Evolutionary conservation across 1,140 invertebrate genomes (phyloP), one percentile per base, ranked within the genome.

Genomic region (Sycophila sp.): DNA sequence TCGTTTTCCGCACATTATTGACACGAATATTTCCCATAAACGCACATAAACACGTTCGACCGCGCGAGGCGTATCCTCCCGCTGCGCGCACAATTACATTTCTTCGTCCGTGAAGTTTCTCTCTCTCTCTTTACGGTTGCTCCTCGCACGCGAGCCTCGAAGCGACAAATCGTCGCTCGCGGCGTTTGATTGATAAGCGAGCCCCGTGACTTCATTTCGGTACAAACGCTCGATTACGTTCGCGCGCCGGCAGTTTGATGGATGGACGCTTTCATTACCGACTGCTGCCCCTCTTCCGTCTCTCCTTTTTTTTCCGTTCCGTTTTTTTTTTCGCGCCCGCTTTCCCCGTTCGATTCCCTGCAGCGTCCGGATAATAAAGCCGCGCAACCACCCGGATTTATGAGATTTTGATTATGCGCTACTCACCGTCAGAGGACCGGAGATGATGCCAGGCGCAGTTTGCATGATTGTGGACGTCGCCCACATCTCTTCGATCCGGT

Each of bases 231-330:
- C 51, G 47, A 66, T 42, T 55, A 53, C 63, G 34, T 15, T 19
- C 11, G 45, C 32, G 60, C n/a, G 8, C 6, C 60, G 32, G 10
- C 5, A 28, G 45, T 53, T 55, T 66, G 63, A 66, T 66, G 49
- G 51, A 66, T 66, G 63, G 34, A 36, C 49, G 63, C 51, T 66
- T 66, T 53, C 63, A 55, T 66, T 66, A 66, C 63, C 32, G 32
- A 65, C 40, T 63, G 62, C 62, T 63, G 59, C 38, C n/a, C 7
- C 42, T 15, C 59, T 30, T 2, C 30, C 6, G 38, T 42, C 15
- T 22, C 36, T 24, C 32, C 11, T 30, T 32, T 45, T 60, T 60
- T 45, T 42, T 0, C 28, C 22, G 49, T 28, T 36, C 22, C 4
- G 30, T 22, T 65, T 66, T 55, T 56, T 55, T 55, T 40, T n/a